Conservation (phyloP, 1,140 invertebrate genomes). For the Hylaeus volcanicus region DNA sequence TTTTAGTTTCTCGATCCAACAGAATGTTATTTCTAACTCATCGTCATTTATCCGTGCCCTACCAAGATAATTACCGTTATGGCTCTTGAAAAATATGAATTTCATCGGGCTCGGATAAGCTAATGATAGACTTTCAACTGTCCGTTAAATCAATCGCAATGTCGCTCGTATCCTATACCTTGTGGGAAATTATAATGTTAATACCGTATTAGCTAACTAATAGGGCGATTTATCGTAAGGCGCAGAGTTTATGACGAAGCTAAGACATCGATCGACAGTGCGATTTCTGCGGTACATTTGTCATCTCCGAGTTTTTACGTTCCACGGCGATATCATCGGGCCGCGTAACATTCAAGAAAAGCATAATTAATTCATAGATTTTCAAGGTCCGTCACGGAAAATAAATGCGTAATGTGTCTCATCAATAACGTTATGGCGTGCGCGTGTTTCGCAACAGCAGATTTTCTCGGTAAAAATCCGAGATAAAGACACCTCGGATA, state of each 20-base stretch:
- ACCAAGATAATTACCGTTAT: neutral
- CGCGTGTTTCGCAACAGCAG: conserved; percentile 23
- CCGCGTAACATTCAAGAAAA: conserved; percentile 7
- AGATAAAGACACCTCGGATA: conserved; percentile 5
- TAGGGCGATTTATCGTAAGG: conserved; percentile 15
- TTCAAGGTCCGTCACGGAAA: conserved; percentile 45
- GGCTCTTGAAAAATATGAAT: neutral
- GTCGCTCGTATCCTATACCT: too few species aligned
- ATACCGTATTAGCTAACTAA: conserved; percentile 44
- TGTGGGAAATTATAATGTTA: conserved; percentile 36
- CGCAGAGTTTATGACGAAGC: conserved; percentile 17
- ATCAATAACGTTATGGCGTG: conserved; percentile 35
- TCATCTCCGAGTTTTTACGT: conserved; percentile 3
- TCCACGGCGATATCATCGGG: conserved; percentile 24
- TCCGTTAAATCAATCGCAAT: neutral
- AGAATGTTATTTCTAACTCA: too few species aligned
- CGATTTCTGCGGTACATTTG: conserved; percentile 31
- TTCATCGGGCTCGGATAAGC: neutral
- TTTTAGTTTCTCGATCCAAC: too few species aligned
- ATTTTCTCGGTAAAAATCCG: conserved; percentile 9
- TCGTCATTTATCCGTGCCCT: too few species aligned
- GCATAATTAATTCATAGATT: conserved; percentile 49
- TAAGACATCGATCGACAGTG: conserved; percentile 10
- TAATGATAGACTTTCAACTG: conserved; percentile 17
- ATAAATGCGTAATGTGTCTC: conserved; percentile 47